Base-by-base conservation (phyloP, 2,888 invertebrate species). In the Sinhomidia bicolor region DNA sequence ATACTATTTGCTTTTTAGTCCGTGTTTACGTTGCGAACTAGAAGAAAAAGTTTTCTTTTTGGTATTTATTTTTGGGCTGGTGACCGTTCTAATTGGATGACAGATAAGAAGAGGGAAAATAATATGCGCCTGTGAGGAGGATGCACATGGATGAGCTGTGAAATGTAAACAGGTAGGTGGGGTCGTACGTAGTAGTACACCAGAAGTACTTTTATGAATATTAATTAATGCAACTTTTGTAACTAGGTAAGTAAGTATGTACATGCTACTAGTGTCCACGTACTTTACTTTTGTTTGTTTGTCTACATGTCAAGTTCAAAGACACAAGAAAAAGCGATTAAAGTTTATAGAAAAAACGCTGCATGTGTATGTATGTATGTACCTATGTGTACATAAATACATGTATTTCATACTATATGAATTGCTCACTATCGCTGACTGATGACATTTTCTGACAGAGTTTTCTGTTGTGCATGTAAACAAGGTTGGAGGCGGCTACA, bases 131-230 rank as follows among this genome's bases (percentile, higher is more conserved):
- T 23, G 23, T 20, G 51, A 51, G 51, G 57, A 57, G 57, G 57
- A 57, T 23, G 57, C 57, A 57, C 26, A 57, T 57, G 57, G 57
- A 57, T 9, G 17, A 57, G 17, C 57, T 57, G 57, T 57, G 23
- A 57, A 57, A 57, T 57, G 57, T 57, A 57, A 57, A 57, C 57
- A 57, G 57, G 57, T 57, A 57, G 0, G 57, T 57, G n/a, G n/a
- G n/a, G n/a, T n/a, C n/a, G n/a, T n/a, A n/a, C n/a, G n/a, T n/a
- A n/a, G n/a, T n/a, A n/a, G n/a, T n/a, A n/a, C n/a, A n/a, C n/a
- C n/a, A n/a, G n/a, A n/a, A n/a, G n/a, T n/a, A n/a, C n/a, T n/a
- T n/a, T n/a, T n/a, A n/a, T n/a, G n/a, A n/a, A n/a, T n/a, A n/a
- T n/a, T n/a, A n/a, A n/a, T n/a, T n/a, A n/a, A n/a, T n/a, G n/a